Evolutionary conservation across 2,797 vertebrate genomes (phyloP), one percentile per base, ranked within the genome.

Genomic region (Protosalanx chinensis): DNA sequence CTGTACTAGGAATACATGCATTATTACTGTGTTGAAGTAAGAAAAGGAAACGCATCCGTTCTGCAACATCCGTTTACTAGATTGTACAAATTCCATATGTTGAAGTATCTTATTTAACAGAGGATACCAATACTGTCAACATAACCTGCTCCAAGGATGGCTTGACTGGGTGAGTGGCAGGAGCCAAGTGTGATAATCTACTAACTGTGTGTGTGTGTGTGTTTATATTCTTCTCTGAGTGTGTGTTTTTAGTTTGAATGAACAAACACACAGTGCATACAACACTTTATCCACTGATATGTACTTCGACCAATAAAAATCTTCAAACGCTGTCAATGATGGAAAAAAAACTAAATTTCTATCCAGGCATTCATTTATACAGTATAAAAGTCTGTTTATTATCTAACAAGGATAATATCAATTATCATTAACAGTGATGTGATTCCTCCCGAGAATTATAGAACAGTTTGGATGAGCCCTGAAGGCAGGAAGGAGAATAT

Each of bases 71-170:
- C 7, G 1, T 89, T 89, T 69, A 83, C 82, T 89, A 85, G 81
- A 81, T 86, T 76, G 76, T 76, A 89, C 82, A 84, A 84, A 86
- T 81, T 82, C 77, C 83, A 84, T 83, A 82, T 70, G 77, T 87
- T 81, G 84, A 81, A 72, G 77, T 81, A 82, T 82, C 68, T 33
- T 72, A 77, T 81, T 73, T 85, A 77, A 84, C 79, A 85, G 82
- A 84, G 72, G 77, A 83, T 75, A 86, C 84, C 85, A 53, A 68
- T 78, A 77, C 86, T 81, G 49, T 69, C 78, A 78, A 87, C 82
- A 85, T 79, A 80, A 83, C 72, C 76, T 85, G 84, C 83, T 87
- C 82, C 77, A 27, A 27, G 64, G 70, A 65, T 27, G 66, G 72
- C 69, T 32, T 37, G 23, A 53, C 13, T 56, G 60, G 53, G 41